Base-by-base conservation (phyloP, 2,113 vertebrate species). In the Nanorana parkeri region DNA sequence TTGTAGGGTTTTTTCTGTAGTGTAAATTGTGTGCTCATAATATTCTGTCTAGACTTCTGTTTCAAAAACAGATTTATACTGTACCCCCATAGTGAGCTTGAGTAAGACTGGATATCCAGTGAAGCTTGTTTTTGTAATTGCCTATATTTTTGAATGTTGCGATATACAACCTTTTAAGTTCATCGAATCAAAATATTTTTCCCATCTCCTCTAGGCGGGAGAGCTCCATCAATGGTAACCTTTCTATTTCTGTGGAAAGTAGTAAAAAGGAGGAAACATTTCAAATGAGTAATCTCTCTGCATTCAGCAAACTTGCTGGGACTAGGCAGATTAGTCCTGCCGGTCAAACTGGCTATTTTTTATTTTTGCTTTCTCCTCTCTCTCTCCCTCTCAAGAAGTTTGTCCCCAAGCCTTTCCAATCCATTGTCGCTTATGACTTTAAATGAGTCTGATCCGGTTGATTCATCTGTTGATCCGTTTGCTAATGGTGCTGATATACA, bases 241-340 rank as follows among this genome's bases (percentile, higher is more conserved):
- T 85, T 79, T 88, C 88, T 17, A 96, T 95, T 29, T 94, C 95
- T 3, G 73, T 91, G 29, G 94, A 96, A 73, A 93, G 90, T 84
- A 91, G 83, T 47, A 93, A 96, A 23, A 90, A 87, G 84, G 93
- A 90, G 56, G 91, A 93, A 65, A 86, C 77, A 8, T 99, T 99
- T 89, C 95, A 96, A 86, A 94, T 99, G 80, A 98, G 97, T 91
- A 98, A 95, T 0, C 97, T 96, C 0, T 98, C 97, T 19, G 98
- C 98, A 85, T 99, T 99, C 88, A 98, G 95, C 92, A 96, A 97
- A 84, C 32, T 99, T 84, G 92, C 94, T 0, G 89, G 93, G 28
- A 95, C 97, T 68, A 93, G 94, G 82, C 96, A 95, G 15, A 95
- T 95, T 80, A 96, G 96, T 83, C 96, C 97, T 28, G 84, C 95